Percentiles rank a stretch among this genome's conserved stretches.
phyloP scores from a whole-genome alignment of 2,888 invertebrate species.

The Caenorhabditis drosophilae region DNA sequence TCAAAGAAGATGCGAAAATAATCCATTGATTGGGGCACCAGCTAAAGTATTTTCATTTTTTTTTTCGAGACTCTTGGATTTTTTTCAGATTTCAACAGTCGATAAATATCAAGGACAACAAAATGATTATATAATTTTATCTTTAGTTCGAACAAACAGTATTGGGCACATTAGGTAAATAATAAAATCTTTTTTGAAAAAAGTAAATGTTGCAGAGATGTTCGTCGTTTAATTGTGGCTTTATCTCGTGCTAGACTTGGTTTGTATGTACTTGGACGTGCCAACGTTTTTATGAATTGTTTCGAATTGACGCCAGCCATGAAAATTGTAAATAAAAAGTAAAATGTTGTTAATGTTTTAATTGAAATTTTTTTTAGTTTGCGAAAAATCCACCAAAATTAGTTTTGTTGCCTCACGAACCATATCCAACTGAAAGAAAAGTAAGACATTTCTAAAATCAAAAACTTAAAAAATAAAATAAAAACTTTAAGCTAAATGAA shows the following conservation, averaged over 20 bases:
- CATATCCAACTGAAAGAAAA: slow-evolving; percentile 77
- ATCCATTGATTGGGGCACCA: slow-evolving; percentile 91
- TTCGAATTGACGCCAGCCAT: slow-evolving; percentile 95
- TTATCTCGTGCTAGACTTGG: slow-evolving; percentile 96
- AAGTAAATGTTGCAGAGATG: slow-evolving; percentile 75
- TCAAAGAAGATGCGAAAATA: slow-evolving; percentile 85
- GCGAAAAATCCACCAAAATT: slow-evolving; percentile 82
- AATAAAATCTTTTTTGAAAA: no score
- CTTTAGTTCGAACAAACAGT: slow-evolving; percentile 90
- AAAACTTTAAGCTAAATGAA: slow-evolving; percentile 42
- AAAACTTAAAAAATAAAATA: neutral
- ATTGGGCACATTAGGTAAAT: slow-evolving; percentile 90
- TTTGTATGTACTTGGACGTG: slow-evolving; percentile 91
- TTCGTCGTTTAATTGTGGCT: slow-evolving; percentile 93
- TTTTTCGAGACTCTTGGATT: no score
- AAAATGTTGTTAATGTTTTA: neutral
- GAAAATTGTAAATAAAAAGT: slow-evolving; percentile 76
- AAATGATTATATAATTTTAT: slow-evolving; percentile 95
- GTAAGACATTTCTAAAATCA: slow-evolving; percentile 40
- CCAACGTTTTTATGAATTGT: slow-evolving; percentile 90
- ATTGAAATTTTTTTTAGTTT: slow-evolving; percentile 75
- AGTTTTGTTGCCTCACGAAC: slow-evolving; percentile 81
- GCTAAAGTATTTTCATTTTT: slow-evolving; percentile 76
- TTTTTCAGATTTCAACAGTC: slow-evolving; percentile 79
- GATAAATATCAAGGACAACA: slow-evolving; percentile 99